phyloP scores from a whole-genome alignment of 2,888 invertebrate genomes.

The Papilio gigon region DNA sequence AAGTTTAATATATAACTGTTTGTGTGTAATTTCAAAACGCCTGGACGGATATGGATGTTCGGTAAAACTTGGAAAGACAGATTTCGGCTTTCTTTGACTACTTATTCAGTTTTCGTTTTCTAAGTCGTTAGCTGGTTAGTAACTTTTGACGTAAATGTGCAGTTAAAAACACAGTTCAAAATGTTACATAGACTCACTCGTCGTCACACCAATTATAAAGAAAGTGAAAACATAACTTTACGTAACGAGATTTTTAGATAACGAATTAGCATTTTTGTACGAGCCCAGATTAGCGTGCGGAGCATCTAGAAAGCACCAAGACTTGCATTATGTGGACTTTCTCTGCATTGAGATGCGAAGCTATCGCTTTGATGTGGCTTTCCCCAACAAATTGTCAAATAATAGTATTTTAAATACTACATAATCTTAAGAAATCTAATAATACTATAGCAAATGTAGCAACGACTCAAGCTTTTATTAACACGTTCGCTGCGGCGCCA shows the following conservation, averaged over 20 bases:
- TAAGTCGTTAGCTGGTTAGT: no score
- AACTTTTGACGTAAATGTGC: no score
- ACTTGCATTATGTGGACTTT: conserved; percentile 15
- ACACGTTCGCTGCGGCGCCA: no score
- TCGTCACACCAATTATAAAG: neutral
- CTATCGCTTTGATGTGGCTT: conserved; percentile 28
- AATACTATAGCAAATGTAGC: neutral
- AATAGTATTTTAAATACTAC: conserved; percentile 15
- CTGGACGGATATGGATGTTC: no score
- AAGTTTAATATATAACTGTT: no score
- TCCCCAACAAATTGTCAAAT: conserved; percentile 26
- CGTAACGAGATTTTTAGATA: conserved; percentile 29
- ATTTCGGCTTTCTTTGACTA: no score
- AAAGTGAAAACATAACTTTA: conserved; percentile 11
- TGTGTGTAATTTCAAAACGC: no score
- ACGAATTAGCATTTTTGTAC: conserved; percentile 19
- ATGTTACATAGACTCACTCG: no score
- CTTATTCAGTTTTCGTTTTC: no score
- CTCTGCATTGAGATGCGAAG: conserved; percentile 34
- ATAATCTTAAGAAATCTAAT: neutral
- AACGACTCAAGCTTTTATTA: neutral
- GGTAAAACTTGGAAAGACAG: no score
- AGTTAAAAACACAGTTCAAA: neutral
- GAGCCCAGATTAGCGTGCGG: neutral
- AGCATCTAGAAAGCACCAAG: conserved; percentile 28